These are phyloP conservation scores for Gymnocephalus cernua DNA, from an alignment of 2,113 vertebrate species.

Conservation along the genomic window DNA sequence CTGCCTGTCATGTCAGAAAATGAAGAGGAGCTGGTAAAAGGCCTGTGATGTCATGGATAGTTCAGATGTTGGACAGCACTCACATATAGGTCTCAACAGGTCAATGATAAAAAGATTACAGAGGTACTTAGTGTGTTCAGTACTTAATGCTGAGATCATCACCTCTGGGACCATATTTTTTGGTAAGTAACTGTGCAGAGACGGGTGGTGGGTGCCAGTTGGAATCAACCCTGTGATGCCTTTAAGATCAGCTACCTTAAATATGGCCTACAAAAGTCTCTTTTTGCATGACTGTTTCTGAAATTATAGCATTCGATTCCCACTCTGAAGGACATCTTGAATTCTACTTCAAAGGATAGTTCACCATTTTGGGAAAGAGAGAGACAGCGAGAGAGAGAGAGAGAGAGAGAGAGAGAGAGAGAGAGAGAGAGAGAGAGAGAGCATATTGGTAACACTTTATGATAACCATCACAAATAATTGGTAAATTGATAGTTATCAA, in stretches of 20 bases:
- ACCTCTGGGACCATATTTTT: conserved; percentile 9
- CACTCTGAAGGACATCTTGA: not conserved
- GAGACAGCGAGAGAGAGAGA: too few relatives aligned
- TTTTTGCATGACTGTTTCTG: not conserved
- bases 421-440: too few relatives aligned
- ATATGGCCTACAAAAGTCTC: not conserved
- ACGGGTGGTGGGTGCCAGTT: not conserved
- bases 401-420: too few relatives aligned
- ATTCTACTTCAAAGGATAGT: not conserved
- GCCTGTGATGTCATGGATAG: conserved; percentile 59
- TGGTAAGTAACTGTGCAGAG: not conserved
- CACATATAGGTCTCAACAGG: conserved; percentile 35
- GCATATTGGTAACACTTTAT: too few relatives aligned
- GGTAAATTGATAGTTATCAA: too few relatives aligned
- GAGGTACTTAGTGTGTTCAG: conserved; percentile 20
- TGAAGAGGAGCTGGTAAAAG: not conserved
- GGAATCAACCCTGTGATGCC: not conserved
- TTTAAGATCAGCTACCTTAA: not conserved
- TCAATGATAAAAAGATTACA: conserved; percentile 63
- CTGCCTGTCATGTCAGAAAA: conserved; percentile 52
- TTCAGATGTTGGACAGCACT: conserved; percentile 52
- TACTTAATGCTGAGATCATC: conserved; percentile 42
- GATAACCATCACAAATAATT: too few relatives aligned
- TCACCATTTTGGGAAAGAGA: not conserved
- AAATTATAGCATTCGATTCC: not conserved